phyloP scores from a whole-genome alignment of 2,888 invertebrate species.

The Heliconius ismenius region DNA sequence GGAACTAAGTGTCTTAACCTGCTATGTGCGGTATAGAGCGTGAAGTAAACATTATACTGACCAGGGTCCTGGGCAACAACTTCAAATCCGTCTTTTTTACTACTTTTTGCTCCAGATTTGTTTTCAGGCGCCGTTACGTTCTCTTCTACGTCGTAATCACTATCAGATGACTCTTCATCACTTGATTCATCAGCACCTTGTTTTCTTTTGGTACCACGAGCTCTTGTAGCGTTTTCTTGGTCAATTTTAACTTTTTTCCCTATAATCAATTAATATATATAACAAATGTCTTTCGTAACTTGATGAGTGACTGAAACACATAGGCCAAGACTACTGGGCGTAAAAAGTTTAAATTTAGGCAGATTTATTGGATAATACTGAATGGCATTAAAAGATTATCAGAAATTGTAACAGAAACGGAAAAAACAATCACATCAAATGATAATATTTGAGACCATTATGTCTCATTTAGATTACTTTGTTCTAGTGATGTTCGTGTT shows the following conservation, averaged over 20 bases:
- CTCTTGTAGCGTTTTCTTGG: slow-evolving; percentile 43
- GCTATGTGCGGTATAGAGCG: not conserved
- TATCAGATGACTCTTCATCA: slow-evolving; percentile 71
- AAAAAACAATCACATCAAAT: too few species aligned
- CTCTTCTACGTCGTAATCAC: slow-evolving; percentile 77
- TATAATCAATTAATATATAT: slow-evolving; percentile 39
- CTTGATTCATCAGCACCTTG: slow-evolving; percentile 66
- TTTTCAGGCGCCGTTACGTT: slow-evolving; percentile 54
- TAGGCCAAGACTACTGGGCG: not conserved
- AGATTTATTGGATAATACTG: too few species aligned
- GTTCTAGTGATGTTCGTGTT: too few species aligned
- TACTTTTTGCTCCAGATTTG: slow-evolving; percentile 57
- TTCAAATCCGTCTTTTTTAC: slow-evolving; percentile 85
- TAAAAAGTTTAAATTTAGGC: not conserved
- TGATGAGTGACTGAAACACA: too few species aligned
- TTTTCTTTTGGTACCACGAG: slow-evolving; percentile 57
- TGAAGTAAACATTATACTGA: slow-evolving; percentile 49
- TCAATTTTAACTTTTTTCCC: slow-evolving; percentile 66
- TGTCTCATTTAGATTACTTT: too few species aligned
- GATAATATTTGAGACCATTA: too few species aligned
- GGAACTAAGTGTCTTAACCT: not conserved
- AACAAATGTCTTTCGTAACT: too few species aligned
- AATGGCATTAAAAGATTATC: too few species aligned
- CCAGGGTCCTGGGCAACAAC: slow-evolving; percentile 84
- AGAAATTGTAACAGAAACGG: too few species aligned